Base-by-base conservation (phyloP, 2,888 invertebrate species). In the Chymomyza caudatula region DNA sequence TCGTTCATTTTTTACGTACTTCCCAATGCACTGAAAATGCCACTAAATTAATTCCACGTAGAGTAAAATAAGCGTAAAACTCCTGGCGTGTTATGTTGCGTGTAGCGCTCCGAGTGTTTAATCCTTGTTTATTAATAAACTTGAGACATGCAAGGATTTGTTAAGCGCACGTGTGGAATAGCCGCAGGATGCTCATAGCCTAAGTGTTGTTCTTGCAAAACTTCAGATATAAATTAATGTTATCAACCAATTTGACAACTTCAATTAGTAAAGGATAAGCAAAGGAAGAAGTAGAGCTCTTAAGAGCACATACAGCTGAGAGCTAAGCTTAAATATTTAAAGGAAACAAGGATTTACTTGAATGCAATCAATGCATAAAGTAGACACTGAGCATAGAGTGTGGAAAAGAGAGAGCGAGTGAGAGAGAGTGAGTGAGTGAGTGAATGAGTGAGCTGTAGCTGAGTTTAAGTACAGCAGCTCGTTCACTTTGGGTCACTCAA, bases 81-180 rank as follows among this genome's bases (percentile, higher is more conserved):
- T 37, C 29, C 29, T 37, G 19, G 47, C 57, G 60, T 58, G 54
- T 61, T 43, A 61, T 20, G 47, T 54, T 47, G 54, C 53, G 55
- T 25, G 62, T 37, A 4, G 44, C 42, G 20, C 42, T 23, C 57
- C 69, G 71, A 72, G 69, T 77, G 72, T 58, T 72, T 37, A 37
- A 37, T 74, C 57, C 69, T 78, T 83, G 77, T 76, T 81, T 81
- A 81, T 85, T 81, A 81, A 81, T 81, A 71, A 68, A 67, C 67
- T 64, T 57, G 67, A 37, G 73, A 79, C 85, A 85, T 81, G 85
- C 82, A 74, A 74, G 67, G 66, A 73, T 72, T 76, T 76, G 81
- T 68, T 74, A 71, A 66, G 61, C 47, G 49, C 58, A 51, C 15
- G 23, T 23, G 13, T 2, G 13, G 53, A 11, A 29, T n/a, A 4